These are phyloP conservation scores for Iselma pallidipennis DNA, from an alignment of 2,888 invertebrate genomes.

Conservation along the genomic window DNA sequence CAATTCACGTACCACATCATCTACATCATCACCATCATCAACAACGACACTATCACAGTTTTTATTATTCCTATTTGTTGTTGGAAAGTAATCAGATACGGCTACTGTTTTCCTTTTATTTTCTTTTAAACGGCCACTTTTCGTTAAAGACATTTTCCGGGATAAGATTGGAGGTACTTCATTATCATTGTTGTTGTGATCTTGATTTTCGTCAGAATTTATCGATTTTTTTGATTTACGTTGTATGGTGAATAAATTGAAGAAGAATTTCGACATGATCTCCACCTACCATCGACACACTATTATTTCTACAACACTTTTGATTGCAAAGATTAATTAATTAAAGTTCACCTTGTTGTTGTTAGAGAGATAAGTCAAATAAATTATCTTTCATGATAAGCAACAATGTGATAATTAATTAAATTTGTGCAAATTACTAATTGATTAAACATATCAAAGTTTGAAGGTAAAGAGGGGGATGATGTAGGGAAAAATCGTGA, in stretches of 20 bases:
- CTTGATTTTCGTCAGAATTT: not conserved
- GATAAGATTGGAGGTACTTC: slow-evolving; percentile 19
- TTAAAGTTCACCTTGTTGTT: not conserved
- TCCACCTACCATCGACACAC: not conserved
- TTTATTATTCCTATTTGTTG: not conserved
- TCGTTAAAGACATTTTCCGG: slow-evolving; percentile 39
- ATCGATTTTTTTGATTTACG: not conserved
- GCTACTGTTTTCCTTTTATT: slow-evolving; percentile 29
- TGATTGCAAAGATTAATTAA: not conserved
- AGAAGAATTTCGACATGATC: not conserved
- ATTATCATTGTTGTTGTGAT: not conserved
- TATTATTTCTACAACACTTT: not conserved
- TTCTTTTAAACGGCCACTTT: slow-evolving; percentile 44
- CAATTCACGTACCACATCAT: not conserved
- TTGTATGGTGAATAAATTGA: not conserved
- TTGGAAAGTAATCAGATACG: slow-evolving; percentile 16
- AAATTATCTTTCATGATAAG: not conserved
- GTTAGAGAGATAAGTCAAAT: not conserved
- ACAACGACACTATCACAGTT: too few relatives aligned
- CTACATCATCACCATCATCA: slow-evolving; percentile 6
- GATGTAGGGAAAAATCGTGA: too few relatives aligned
- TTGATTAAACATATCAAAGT: too few relatives aligned
- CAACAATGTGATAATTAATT: too few relatives aligned
- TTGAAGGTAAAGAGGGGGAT: too few relatives aligned
- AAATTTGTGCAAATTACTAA: too few relatives aligned